These are phyloP conservation scores for Spisula subtruncata DNA, from an alignment of 2,888 invertebrate genomes.

Conservation along the genomic window DNA sequence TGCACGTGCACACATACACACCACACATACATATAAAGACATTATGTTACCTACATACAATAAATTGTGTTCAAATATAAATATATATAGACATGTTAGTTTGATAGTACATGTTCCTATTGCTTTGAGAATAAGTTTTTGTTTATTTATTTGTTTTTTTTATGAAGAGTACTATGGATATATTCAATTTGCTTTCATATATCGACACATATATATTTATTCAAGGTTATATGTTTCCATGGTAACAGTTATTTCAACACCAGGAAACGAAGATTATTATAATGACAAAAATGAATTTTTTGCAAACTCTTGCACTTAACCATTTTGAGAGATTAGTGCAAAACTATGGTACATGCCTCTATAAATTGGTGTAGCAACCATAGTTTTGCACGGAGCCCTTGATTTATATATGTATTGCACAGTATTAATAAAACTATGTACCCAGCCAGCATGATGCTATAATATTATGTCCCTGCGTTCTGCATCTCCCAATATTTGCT, in stretches of 20 bases:
- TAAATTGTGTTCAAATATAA: slow-evolving; percentile 6
- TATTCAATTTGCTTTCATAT: not conserved
- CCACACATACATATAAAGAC: not conserved
- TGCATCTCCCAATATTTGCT: too few relatives aligned
- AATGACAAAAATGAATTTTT: too few relatives aligned
- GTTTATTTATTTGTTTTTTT: not conserved
- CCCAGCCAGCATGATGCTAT: too few relatives aligned
- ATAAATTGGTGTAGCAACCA: too few relatives aligned
- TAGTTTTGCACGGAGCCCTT: too few relatives aligned
- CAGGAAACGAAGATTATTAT: too few relatives aligned
- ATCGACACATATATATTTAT: slow-evolving; percentile 6
- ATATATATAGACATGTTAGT: slow-evolving; percentile 3
- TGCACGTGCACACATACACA: not conserved
- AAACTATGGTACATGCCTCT: too few relatives aligned
- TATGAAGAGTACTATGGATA: not conserved
- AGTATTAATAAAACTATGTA: too few relatives aligned
- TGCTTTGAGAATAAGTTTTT: not conserved
- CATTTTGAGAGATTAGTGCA: too few relatives aligned
- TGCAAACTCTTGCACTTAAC: too few relatives aligned
- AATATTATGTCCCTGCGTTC: too few relatives aligned
- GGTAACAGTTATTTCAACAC: not conserved
- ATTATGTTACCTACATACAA: not conserved
- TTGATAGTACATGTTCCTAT: not conserved
- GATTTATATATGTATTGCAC: too few relatives aligned
- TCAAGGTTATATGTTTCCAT: not conserved